A percentile compares a stretch with the other conserved stretches of the same genome.
Evolutionary conservation across 2,888 invertebrate species (phyloP).

Genomic region (Troglohyphantes excavatus): DNA sequence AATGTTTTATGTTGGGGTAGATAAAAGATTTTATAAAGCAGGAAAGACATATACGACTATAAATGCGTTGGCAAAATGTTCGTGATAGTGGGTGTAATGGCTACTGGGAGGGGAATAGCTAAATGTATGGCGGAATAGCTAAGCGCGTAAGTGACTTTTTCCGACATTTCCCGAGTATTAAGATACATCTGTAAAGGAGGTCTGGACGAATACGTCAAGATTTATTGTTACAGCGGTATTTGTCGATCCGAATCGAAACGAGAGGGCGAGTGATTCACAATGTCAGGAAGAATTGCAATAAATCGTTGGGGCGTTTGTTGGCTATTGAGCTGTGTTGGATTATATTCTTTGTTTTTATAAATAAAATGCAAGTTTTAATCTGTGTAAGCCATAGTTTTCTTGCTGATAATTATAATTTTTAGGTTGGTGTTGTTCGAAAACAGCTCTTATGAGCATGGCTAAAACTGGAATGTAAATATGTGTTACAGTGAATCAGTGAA

Average conservation of each 20-base stretch:
- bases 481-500: too few species aligned
- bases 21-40: slow-evolving; percentile 23
- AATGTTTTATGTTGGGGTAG: slow-evolving; percentile 41
- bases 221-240: not conserved
- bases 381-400: too few species aligned
- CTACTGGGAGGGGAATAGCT: not conserved
- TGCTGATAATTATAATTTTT: too few species aligned
- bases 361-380: too few species aligned
- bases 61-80: slow-evolving; percentile 15
- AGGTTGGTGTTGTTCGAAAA: too few species aligned
- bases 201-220: not conserved
- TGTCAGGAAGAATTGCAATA: too few species aligned
- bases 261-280: too few species aligned
- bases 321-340: too few species aligned
- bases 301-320: too few species aligned
- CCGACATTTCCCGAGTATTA: not conserved
- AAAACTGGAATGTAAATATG: too few species aligned
- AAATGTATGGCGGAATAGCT: not conserved
- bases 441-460: too few species aligned
- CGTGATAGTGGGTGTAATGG: slow-evolving; percentile 26
- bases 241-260: not conserved
- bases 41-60: slow-evolving; percentile 22
- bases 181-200: slow-evolving; percentile 9
- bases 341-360: too few species aligned
- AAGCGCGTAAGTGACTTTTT: not conserved